These are phyloP conservation scores for Probaryconus sp. DNA, from an alignment of 1,140 invertebrate species.

Conservation along the genomic window DNA sequence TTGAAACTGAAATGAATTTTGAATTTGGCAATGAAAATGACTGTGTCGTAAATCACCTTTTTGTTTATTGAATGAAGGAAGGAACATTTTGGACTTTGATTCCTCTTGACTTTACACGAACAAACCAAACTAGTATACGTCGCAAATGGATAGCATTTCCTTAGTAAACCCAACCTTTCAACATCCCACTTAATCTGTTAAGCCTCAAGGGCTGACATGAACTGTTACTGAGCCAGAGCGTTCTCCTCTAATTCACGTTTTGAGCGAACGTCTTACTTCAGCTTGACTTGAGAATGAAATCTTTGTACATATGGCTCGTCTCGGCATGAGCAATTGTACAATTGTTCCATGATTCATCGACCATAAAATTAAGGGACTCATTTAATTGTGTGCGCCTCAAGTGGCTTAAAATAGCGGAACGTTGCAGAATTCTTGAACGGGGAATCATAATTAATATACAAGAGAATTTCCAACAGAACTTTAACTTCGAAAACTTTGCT, in stretches of 20 bases:
- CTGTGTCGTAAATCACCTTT: too few species aligned
- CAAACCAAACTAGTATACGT: slow-evolving; percentile 22
- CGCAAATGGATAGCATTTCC: slow-evolving; percentile 42
- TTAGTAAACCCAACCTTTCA: slow-evolving; percentile 48
- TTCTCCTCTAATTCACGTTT: slow-evolving; percentile 45
- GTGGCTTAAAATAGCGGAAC: not conserved
- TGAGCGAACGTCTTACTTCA: slow-evolving; percentile 34
- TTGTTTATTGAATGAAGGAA: too few species aligned
- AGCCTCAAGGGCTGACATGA: slow-evolving; percentile 40
- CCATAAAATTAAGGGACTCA: slow-evolving; percentile 23
- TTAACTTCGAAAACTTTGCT: too few species aligned
- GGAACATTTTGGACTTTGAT: too few species aligned
- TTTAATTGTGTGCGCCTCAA: slow-evolving; percentile 8
- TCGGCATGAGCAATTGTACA: slow-evolving; percentile 27
- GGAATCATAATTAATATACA: slow-evolving; percentile 4
- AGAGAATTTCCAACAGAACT: too few species aligned
- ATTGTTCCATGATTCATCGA: slow-evolving; percentile 29
- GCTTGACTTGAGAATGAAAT: slow-evolving; percentile 41
- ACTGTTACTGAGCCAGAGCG: slow-evolving; percentile 39
- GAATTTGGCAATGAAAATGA: too few species aligned
- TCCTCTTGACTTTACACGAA: slow-evolving; percentile 15
- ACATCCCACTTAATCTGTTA: slow-evolving; percentile 47
- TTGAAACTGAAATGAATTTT: too few species aligned
- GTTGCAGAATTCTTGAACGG: not conserved
- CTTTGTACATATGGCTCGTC: slow-evolving; percentile 29